phyloP scores from a whole-genome alignment of 2,797 vertebrate genomes.

The Uromys caudimaculatus region DNA sequence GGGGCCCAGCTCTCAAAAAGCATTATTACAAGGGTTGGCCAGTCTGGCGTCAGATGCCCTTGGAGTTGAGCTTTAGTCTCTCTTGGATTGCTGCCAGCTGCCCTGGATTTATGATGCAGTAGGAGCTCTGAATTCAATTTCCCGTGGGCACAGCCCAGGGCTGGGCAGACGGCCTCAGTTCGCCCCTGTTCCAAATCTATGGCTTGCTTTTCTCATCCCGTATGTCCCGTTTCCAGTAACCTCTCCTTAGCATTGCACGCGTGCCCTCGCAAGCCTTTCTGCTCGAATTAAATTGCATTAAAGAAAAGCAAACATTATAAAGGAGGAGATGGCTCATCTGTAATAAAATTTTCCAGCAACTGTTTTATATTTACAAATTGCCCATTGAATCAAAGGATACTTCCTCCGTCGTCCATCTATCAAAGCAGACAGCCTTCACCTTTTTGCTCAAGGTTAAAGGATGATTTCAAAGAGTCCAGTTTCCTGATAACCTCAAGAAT shows the following conservation, averaged over 20 bases:
- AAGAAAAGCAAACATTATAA: conserved; percentile 77
- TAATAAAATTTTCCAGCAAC: conserved; percentile 76
- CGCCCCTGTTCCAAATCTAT: conserved; percentile 19
- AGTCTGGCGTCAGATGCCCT: conserved; percentile 50
- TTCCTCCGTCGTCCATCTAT: conserved; percentile 58
- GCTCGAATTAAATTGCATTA: conserved; percentile 73
- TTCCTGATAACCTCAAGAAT: conserved; percentile 55
- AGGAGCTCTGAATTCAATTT: conserved; percentile 72
- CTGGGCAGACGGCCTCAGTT: conserved; percentile 30
- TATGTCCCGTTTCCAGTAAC: conserved; percentile 58
- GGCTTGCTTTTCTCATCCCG: not conserved
- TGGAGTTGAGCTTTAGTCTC: not conserved
- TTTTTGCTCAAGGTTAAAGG: conserved; percentile 59
- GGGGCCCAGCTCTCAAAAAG: not conserved
- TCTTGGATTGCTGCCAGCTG: conserved; percentile 69
- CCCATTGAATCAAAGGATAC: conserved; percentile 55
- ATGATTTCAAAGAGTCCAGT: conserved; percentile 39
- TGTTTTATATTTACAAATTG: conserved; percentile 73
- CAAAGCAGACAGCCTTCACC: conserved; percentile 15
- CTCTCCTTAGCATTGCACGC: not conserved
- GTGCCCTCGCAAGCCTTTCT: conserved; percentile 48
- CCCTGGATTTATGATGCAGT: conserved; percentile 68
- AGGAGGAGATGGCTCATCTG: conserved; percentile 62
- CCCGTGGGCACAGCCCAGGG: conserved; percentile 66
- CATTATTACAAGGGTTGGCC: not conserved